Conservation (phyloP, 2,888 invertebrate genomes). For the Drosophila pseudotalamancana region DNA sequence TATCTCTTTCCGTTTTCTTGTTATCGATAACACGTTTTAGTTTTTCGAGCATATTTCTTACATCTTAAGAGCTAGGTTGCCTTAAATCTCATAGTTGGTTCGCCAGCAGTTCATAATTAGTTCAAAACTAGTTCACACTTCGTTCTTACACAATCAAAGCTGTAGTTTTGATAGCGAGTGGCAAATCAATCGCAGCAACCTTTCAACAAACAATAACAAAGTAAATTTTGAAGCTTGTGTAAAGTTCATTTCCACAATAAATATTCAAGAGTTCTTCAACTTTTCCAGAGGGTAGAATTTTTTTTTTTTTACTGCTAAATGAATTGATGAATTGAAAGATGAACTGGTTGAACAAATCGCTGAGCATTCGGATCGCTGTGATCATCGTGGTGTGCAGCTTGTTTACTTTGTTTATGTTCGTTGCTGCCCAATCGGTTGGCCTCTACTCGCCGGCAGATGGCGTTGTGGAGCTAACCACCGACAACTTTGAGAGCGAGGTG, state of each 20-base stretch:
- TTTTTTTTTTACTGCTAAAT: background rate
- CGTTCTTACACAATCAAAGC: too few relatives aligned
- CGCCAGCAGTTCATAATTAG: background rate
- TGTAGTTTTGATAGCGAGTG: too few relatives aligned
- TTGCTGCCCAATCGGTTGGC: background rate
- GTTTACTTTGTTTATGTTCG: background rate
- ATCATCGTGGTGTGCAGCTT: background rate
- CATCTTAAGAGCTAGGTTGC: too few relatives aligned
- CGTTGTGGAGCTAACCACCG: background rate
- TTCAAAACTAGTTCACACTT: background rate
- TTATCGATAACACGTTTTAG: too few relatives aligned
- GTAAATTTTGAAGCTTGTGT: too few relatives aligned
- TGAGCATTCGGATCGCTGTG: background rate
- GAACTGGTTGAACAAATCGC: background rate
- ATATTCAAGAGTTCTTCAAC: background rate
- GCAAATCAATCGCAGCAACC: background rate
- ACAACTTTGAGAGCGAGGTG: constrained; percentile 1
- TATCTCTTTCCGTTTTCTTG: too few relatives aligned
- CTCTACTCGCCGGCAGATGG: constrained; percentile 10
- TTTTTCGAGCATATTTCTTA: too few relatives aligned
- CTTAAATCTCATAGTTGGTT: background rate
- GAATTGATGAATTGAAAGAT: background rate
- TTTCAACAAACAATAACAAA: background rate
- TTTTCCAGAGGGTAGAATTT: background rate
- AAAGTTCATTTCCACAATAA: background rate